Percentiles rank a stretch among this genome's conserved stretches.
phyloP scores from a whole-genome alignment of 2,113 vertebrate species.

The Phoenicopterus ruber region DNA sequence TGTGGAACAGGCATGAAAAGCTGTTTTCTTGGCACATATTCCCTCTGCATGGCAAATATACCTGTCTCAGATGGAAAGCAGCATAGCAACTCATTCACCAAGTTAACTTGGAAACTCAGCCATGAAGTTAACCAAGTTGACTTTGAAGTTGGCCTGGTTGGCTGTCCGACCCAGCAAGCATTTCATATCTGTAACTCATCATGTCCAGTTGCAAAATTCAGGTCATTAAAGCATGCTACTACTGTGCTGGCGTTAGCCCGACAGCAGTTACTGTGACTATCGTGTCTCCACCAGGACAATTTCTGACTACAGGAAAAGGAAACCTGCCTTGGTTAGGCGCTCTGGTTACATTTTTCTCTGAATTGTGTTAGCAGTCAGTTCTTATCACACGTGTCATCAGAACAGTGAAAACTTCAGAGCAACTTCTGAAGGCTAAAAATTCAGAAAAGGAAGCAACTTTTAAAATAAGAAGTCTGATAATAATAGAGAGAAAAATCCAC shows the following conservation, averaged over 20 bases:
- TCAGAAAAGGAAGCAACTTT: neutral
- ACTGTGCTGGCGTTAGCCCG: neutral
- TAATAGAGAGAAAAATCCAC: neutral
- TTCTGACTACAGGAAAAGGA: slow-evolving; percentile 76
- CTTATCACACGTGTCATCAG: slow-evolving; percentile 27
- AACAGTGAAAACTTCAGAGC: slow-evolving; percentile 14
- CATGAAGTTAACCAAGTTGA: neutral
- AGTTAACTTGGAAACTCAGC: neutral
- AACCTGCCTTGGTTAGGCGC: slow-evolving; percentile 69
- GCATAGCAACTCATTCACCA: neutral
- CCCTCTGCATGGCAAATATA: neutral
- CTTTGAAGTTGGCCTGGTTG: neutral
- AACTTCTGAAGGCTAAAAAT: neutral
- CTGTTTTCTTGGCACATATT: neutral
- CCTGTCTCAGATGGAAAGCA: neutral
- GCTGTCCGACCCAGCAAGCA: neutral
- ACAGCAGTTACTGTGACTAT: neutral
- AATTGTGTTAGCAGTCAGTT: slow-evolving; percentile 61
- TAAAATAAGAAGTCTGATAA: neutral
- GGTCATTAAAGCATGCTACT: neutral
- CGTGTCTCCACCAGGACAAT: slow-evolving; percentile 44
- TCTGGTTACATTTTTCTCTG: slow-evolving; percentile 79
- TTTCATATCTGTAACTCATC: neutral
- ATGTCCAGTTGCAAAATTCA: neutral
- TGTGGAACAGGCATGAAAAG: neutral